phyloP scores from a whole-genome alignment of 2,113 vertebrate genomes.

The Mus pahari region DNA sequence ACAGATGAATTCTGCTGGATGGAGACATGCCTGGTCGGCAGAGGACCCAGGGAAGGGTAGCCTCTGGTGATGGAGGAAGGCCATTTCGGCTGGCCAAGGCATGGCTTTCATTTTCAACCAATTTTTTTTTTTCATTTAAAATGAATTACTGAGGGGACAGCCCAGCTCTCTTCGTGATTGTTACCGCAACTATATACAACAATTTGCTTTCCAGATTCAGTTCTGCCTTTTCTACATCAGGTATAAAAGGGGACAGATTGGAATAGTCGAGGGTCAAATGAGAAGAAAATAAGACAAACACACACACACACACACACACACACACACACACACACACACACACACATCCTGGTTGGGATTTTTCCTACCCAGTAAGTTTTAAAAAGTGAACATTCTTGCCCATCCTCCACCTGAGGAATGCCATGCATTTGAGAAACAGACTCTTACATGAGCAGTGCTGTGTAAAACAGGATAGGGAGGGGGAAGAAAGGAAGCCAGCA shows the following conservation, averaged over 20 bases:
- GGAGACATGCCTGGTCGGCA: constrained; percentile 85
- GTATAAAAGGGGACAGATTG: constrained; percentile 81
- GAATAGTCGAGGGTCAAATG: constrained; percentile 63
- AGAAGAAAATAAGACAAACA: constrained; percentile 75
- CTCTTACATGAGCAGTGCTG: constrained; percentile 79
- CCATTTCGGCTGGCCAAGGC: constrained; percentile 70
- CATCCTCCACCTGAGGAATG: constrained; percentile 71
- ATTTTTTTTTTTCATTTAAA: constrained; percentile 77
- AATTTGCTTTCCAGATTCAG: constrained; percentile 73
- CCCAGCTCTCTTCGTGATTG: constrained; percentile 87
- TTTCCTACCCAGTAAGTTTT: constrained; percentile 68
- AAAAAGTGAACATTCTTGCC: constrained; percentile 79
- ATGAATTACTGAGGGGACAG: constrained; percentile 80
- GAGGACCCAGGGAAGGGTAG: constrained; percentile 71
- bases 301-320: constrained; percentile 49
- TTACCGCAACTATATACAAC: constrained; percentile 88
- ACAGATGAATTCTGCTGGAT: constrained; percentile 85
- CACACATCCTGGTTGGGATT: constrained; percentile 42
- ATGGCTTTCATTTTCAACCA: constrained; percentile 73
- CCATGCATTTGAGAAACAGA: constrained; percentile 85
- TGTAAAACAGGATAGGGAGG: constrained; percentile 78
- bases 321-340: constrained; percentile 74
- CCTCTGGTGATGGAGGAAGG: constrained; percentile 40
- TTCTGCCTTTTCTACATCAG: constrained; percentile 80
- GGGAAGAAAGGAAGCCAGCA: constrained; percentile 31